phyloP scores from a whole-genome alignment of 2,888 invertebrate genomes.

The Conchocele bisecta region DNA sequence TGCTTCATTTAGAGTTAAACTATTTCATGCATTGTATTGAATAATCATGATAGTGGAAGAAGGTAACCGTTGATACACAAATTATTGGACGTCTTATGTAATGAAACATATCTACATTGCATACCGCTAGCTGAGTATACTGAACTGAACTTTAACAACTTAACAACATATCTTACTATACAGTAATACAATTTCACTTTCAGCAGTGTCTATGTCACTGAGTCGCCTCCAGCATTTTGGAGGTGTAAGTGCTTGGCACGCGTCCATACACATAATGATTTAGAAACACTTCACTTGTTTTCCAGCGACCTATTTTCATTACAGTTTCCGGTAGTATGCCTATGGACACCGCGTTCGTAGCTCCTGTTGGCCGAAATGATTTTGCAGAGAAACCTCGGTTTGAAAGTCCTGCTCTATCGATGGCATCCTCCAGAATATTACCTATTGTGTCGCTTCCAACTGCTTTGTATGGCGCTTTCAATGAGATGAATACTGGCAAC shows the following conservation, averaged over 20 bases:
- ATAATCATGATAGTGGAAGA: no score
- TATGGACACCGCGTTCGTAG: slow-evolving; percentile 1
- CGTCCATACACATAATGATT: slow-evolving; percentile 10
- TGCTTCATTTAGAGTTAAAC: slow-evolving; percentile 1
- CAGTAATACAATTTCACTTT: no score
- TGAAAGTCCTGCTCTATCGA: slow-evolving; percentile 3
- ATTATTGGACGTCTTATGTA: no score
- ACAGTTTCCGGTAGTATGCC: slow-evolving; percentile 7
- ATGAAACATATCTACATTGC: not conserved
- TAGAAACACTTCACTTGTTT: slow-evolving; percentile 7
- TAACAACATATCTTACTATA: not conserved
- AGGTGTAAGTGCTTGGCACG: not conserved
- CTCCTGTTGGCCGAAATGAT: slow-evolving; percentile 17
- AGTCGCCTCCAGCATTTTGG: not conserved
- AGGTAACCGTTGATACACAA: no score
- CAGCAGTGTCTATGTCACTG: not conserved
- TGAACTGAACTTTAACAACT: not conserved
- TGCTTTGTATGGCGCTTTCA: slow-evolving; percentile 9
- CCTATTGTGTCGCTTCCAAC: slow-evolving; percentile 7
- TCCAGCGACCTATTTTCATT: slow-evolving; percentile 21
- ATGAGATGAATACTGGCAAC: not conserved
- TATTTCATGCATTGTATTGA: no score
- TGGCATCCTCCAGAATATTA: slow-evolving; percentile 7
- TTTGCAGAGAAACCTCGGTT: slow-evolving; percentile 15
- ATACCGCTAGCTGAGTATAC: no score